Evolutionary conservation across 2,113 vertebrate species (phyloP), one percentile per base, ranked within the genome.

Genomic region (Enhydra lutris): DNA sequence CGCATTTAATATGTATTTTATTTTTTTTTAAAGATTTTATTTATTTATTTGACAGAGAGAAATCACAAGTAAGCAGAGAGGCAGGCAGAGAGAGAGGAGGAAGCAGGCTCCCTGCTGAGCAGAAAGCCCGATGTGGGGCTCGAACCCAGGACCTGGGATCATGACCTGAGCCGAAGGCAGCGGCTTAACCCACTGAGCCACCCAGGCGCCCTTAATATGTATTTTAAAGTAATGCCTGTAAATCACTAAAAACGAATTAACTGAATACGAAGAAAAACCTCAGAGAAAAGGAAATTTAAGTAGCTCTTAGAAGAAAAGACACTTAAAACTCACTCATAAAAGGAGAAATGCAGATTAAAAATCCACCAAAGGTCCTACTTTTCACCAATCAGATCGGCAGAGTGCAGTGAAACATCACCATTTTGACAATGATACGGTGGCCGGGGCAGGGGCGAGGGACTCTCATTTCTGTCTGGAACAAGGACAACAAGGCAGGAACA

Each of bases 191-290:
- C n/a, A n/a, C n/a, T n/a, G n/a, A n/a, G n/a, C n/a, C n/a, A n/a
- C n/a, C n/a, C n/a, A n/a, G n/a, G n/a, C n/a, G n/a, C n/a, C n/a
- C n/a, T 67, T 69, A 39, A 80, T 14, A 39, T 6, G 0, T 36
- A 45, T 15, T 52, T 73, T 21, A 26, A 71, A 81, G 50, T 61
- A 61, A 50, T 61, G 26, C 1, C 24, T 83, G 1, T 55, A 65
- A 50, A 26, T 88, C 36, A 65, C 26, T 76, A 23, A 52, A 34
- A 52, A 15, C 4, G 9, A 89, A 55, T 12, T 17, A 36, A 45
- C 39, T 79, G 47, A 50, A 94, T 52, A 78, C 34, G 20, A 69
- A 80, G n/a, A 57, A 96, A 67, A 17, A 78, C 78, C 71, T 89
- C 34, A 50, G 8, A 82, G 57, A 74, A 89, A 81, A 89, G 50